A percentile compares a stretch with the other conserved stretches of the same genome.
Conservation (phyloP, 2,888 invertebrate genomes). For the Leucoma salicis region DNA sequence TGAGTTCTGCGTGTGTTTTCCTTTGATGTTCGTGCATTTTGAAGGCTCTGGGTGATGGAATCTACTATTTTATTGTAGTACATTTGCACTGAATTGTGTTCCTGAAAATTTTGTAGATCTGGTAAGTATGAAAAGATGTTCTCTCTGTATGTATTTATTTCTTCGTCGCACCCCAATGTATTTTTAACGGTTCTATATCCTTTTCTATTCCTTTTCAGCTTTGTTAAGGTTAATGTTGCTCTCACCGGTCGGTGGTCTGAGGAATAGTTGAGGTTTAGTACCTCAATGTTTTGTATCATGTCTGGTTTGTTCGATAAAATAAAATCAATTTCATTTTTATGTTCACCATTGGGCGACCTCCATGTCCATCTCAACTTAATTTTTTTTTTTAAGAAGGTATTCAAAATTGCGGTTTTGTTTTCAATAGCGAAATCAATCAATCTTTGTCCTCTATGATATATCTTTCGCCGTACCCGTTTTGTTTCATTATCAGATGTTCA, state of each 20-base stretch:
- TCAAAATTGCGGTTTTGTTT: background rate
- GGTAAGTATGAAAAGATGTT: no score
- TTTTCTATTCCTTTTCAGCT: no score
- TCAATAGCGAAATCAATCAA: background rate
- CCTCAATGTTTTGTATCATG: background rate
- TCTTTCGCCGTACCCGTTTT: background rate
- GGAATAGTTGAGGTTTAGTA: background rate
- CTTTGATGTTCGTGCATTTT: background rate
- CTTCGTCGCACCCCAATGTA: no score
- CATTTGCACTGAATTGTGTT: background rate
- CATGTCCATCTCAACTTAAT: background rate
- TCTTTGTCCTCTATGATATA: background rate
- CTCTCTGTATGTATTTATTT: no score
- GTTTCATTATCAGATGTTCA: background rate
- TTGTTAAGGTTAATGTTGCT: background rate
- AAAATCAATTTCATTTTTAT: background rate
- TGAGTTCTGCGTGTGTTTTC: background rate
- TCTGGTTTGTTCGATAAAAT: slow-evolving; percentile 5
- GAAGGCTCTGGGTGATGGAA: background rate
- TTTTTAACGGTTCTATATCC: no score
- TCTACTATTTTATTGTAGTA: slow-evolving; percentile 7
- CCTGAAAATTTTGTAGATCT: background rate
- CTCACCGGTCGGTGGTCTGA: background rate
- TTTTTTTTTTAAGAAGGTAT: background rate
- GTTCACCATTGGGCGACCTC: background rate